A percentile compares a stretch with the other conserved stretches of the same genome.
These are phyloP conservation scores for Megaceryle torquata DNA, from an alignment of 2,113 vertebrate genomes.

Conservation along the genomic window DNA sequence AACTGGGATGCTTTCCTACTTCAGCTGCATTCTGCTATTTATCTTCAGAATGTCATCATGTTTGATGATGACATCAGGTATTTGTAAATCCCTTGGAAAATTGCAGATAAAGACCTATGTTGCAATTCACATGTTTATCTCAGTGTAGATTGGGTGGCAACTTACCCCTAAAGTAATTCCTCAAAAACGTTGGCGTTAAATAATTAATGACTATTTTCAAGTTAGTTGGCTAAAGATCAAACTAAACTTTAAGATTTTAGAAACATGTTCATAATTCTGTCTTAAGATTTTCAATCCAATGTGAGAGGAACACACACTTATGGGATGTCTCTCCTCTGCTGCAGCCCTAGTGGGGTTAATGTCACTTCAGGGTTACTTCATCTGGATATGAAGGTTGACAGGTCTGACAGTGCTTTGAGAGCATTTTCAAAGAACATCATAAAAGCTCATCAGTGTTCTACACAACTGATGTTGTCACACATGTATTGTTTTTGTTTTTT, in stretches of 20 bases:
- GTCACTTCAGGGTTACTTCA: not conserved
- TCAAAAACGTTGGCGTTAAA: not conserved
- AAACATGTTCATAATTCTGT: no score
- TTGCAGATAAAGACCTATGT: not conserved
- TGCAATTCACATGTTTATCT: not conserved
- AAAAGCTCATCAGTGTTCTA: not conserved
- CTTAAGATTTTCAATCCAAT: not conserved
- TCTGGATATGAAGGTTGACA: not conserved
- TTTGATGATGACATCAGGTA: not conserved
- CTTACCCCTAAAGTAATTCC: not conserved
- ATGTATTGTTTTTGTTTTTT: fast-evolving
- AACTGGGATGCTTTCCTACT: not conserved
- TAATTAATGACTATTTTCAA: not conserved
- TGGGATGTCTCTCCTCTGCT: not conserved
- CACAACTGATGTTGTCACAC: not conserved
- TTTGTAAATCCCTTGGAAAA: not conserved
- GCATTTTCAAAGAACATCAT: not conserved
- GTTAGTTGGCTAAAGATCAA: not conserved
- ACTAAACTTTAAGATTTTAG: not conserved
- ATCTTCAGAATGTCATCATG: not conserved
- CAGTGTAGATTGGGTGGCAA: not conserved
- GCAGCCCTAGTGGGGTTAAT: not conserved
- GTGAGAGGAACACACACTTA: fast-evolving
- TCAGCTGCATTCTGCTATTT: not conserved
- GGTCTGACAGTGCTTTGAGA: not conserved